These are phyloP conservation scores for Myanophis thanlyinensis DNA, from an alignment of 2,113 vertebrate species.

Conservation along the genomic window DNA sequence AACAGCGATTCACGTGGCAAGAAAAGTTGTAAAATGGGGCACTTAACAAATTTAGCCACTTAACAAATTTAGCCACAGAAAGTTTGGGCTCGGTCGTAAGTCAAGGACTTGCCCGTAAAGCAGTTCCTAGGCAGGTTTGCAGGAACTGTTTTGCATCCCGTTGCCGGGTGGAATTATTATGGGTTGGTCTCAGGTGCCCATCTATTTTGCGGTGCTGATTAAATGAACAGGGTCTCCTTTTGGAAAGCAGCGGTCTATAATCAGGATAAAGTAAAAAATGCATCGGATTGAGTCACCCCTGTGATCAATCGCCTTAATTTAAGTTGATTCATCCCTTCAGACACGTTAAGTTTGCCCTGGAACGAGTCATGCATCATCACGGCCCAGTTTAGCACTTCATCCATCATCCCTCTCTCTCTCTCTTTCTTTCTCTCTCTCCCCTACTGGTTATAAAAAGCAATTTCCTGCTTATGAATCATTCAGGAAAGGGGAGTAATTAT, in stretches of 20 bases:
- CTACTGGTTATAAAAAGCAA: neutral
- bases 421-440: constrained; percentile 24
- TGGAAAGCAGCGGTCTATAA: neutral
- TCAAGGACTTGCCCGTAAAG: neutral
- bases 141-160: constrained; percentile 5
- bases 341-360: constrained; percentile 16
- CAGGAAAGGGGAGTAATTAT: fast-evolving
- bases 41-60: neutral
- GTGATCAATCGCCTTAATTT: constrained; percentile 40
- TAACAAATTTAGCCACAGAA: neutral
- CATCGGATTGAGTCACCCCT: constrained; percentile 34
- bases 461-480: constrained; percentile 17
- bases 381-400: neutral
- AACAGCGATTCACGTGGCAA: no score
- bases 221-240: constrained; percentile 21
- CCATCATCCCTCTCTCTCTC: constrained; percentile 8
- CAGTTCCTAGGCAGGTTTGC: constrained; percentile 1
- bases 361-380: constrained; percentile 23
- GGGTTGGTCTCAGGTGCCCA: fast-evolving
- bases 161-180: constrained; percentile 19
- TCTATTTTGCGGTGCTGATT: constrained; percentile 47
- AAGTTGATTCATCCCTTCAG: constrained; percentile 47
- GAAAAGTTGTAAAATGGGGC: neutral
- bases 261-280: neutral
- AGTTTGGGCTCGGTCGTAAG: neutral